Conservation (phyloP, 2,797 vertebrate species). For the Eulemur coronatus region DNA sequence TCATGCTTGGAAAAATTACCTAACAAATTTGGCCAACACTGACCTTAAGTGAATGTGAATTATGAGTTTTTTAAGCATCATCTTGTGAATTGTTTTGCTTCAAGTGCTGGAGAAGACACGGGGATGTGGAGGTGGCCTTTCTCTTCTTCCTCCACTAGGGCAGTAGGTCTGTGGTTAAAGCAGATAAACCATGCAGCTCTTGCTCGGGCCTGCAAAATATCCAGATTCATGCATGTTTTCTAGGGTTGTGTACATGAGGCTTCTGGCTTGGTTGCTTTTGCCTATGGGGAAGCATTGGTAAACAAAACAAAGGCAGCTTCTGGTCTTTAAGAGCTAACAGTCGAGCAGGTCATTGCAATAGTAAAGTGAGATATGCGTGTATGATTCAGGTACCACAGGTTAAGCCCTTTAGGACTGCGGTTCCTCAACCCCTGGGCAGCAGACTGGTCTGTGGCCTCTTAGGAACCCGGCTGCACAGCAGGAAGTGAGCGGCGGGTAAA, state of each 20-base stretch:
- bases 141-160: neutral
- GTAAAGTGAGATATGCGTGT: neutral
- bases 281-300: neutral
- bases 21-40: neutral
- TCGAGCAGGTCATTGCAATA: neutral
- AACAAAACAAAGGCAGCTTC: neutral
- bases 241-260: neutral
- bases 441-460: no score
- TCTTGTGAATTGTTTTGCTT: neutral
- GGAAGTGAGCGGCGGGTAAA: no score
- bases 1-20: slow-evolving; percentile 27
- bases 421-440: no score
- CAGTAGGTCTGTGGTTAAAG: fast-evolving
- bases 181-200: neutral
- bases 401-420: neutral
- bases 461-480: no score
- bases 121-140: neutral
- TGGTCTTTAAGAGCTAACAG: neutral
- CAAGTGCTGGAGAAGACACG: neutral
- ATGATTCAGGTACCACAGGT: neutral
- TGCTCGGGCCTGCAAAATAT: neutral
- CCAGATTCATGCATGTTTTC: neutral
- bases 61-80: neutral
- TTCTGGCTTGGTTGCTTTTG: neutral
- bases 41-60: neutral